Base-by-base conservation (phyloP, 2,888 invertebrate species). In the Limnephilus marmoratus region DNA sequence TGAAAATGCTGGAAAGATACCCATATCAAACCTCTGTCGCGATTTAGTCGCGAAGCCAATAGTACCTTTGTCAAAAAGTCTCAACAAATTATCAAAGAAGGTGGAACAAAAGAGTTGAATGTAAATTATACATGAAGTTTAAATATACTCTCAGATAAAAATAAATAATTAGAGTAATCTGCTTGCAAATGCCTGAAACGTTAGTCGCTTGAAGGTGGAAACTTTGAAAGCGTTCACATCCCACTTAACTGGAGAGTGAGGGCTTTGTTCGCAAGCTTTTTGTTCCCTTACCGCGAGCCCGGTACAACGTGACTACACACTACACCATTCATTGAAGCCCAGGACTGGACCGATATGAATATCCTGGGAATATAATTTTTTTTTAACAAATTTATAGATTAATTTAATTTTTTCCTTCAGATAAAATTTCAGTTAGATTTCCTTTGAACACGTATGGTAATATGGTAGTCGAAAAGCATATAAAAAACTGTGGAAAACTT, bases 231-330 rank as follows among this genome's bases (percentile, higher is more conserved):
- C 37, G 83, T 24, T 13, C 34, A 5, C 86, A 45, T 45, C 15
- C 49, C 45, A 49, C 86, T 86, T 45, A 85, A 86, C 41, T 29
- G 49, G n/a, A 49, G 49, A 86, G 45, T 45, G 45, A n/a, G 49
- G 45, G 45, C 45, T 86, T 86, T 86, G 86, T 86, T 86, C 49
- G n/a, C 15, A 12, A 45, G 45, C 86, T 41, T 45, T 86, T 86
- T 86, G 86, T 45, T 86, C 41, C 37, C 34, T 83, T 68, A 68
- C 53, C 68, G 9, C 24, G 31, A n/a, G 41, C 86, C 13, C 86
- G 15, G 49, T 86, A 86, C 86, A 86, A 13, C 49, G 29, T 5
- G 45, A 45, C 12, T 45, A 45, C 45, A 45, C 4, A 5, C 83
- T 68, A 24, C 7, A 68, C 68, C 68, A 68, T 68, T 1, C 18